Base-by-base conservation (phyloP, 1,140 invertebrate species). In the Subanguina moxae region DNA sequence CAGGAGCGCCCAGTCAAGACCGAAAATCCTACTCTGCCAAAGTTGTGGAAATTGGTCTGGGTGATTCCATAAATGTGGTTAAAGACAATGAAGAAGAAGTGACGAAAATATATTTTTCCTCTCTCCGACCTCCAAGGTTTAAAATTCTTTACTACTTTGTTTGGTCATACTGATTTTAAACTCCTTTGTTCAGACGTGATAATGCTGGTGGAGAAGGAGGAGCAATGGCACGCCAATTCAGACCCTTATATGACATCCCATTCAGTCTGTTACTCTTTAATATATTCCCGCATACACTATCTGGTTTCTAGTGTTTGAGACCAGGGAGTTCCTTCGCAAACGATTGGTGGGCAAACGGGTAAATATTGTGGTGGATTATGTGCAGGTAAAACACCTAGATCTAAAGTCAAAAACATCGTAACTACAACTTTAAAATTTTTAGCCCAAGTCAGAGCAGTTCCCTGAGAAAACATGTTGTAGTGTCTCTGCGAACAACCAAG, bases 401-500 rank as follows among this genome's bases (percentile, higher is more conserved):
- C 3, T 25, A 61, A 61, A 25, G 8, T 19, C 13, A 61, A 25
- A 25, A 21, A 43, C 27, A 21, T 19, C 13, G 42, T 19, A 19
- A 64, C 3, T 64, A 7, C n/a, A 64, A n/a, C 13, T 61, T 57
- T 64, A 15, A 11, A 3, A 5, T 63, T 65, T 64, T 56, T 19
- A 61, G 62, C 62, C 43, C 27, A 89, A 92, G 1, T 89, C 89
- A 58, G 90, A 95, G 46, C 90, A 89, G 69, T 95, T 91, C 80
- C 92, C 93, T 1, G 94, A 98, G 83, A 98, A 97, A 83, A 89
- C 87, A 27, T 97, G 94, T 82, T 94, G 91, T 77, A 97, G 94
- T 1, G 90, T 99, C 78, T 77, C 88, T 0, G 86, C 90, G 59
- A 89, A 89, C 67, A 90, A 90, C 85, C 87, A 87, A 89, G 98